phyloP scores from a whole-genome alignment of 2,797 vertebrate genomes.

The Poeciliopsis presidionis region DNA sequence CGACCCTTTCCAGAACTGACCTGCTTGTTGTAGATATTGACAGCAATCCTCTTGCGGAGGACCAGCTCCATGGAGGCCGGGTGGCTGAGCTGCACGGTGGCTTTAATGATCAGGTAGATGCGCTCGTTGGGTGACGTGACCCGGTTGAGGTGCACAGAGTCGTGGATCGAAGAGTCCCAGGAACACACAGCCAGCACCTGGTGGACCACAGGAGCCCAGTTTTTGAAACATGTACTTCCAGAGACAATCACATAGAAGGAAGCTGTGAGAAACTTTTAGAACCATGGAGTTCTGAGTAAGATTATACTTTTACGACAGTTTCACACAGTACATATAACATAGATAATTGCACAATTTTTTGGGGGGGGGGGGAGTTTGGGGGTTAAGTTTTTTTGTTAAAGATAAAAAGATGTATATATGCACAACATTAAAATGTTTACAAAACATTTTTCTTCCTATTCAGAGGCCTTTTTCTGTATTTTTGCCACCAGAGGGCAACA shows the following conservation, averaged over 20 bases:
- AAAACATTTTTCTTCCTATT: neutral
- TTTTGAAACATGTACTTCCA: conserved; percentile 11
- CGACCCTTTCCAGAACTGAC: conserved; percentile 59
- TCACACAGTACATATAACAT: neutral
- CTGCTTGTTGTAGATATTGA: conserved; percentile 99
- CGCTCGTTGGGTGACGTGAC: conserved; percentile 92
- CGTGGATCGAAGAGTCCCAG: conserved; percentile 98
- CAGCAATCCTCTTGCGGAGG: conserved; percentile 93
- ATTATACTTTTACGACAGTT: neutral
- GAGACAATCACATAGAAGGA: neutral
- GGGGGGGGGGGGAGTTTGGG: no score
- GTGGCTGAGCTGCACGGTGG: conserved; percentile 95
- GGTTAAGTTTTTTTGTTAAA: neutral
- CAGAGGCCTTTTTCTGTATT: neutral
- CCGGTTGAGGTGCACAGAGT: conserved; percentile 93
- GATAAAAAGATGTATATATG: neutral
- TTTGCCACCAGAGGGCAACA: conserved; percentile 55
- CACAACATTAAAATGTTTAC: neutral
- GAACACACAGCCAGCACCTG: conserved; percentile 92
- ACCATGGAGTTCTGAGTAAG: neutral
- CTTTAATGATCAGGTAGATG: conserved; percentile 95
- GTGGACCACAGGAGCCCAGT: neutral
- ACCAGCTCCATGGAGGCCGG: conserved; percentile 96
- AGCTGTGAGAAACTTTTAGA: neutral
- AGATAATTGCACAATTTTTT: neutral